Evolutionary conservation across 1,140 invertebrate genomes (phyloP).

Genomic region (Streblospio benedicti): DNA sequence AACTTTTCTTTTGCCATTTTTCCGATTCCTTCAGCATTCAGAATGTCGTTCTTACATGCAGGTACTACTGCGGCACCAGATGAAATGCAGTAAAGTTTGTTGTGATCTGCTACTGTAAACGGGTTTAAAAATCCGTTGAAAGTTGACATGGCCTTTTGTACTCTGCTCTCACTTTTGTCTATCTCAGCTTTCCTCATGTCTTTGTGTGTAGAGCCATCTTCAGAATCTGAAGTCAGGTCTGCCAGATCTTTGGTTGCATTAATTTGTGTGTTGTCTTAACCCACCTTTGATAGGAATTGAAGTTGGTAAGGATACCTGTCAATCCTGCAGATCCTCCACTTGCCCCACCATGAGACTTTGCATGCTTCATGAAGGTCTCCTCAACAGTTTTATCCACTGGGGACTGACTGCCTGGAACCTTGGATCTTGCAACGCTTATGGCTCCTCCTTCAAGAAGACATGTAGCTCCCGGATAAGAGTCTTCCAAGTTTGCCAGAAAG

Average conservation of each 20-base stretch:
- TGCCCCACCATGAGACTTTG: not conserved
- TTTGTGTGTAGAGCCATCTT: too few relatives aligned
- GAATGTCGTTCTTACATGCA: not conserved
- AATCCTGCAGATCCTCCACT: too few relatives aligned
- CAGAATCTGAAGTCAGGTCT: too few relatives aligned
- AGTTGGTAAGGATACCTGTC: too few relatives aligned
- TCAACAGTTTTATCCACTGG: not conserved
- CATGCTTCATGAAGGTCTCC: not conserved
- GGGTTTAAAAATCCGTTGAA: not conserved
- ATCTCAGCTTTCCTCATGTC: not conserved
- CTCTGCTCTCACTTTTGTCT: not conserved
- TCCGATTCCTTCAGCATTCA: not conserved
- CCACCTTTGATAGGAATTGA: too few relatives aligned
- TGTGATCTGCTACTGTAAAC: not conserved
- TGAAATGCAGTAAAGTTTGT: not conserved
- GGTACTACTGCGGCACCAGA: not conserved
- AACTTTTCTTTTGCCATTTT: not conserved
- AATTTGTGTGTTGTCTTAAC: too few relatives aligned
- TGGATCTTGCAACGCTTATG: not conserved
- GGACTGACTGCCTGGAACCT: not conserved
- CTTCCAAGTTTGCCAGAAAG: not conserved
- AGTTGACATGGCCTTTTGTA: not conserved
- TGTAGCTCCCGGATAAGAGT: not conserved
- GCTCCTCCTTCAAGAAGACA: not conserved
- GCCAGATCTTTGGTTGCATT: too few relatives aligned